Evolutionary conservation across 2,888 invertebrate genomes (phyloP), one percentile per base, ranked within the genome.

Genomic region (Nyleta sp.): DNA sequence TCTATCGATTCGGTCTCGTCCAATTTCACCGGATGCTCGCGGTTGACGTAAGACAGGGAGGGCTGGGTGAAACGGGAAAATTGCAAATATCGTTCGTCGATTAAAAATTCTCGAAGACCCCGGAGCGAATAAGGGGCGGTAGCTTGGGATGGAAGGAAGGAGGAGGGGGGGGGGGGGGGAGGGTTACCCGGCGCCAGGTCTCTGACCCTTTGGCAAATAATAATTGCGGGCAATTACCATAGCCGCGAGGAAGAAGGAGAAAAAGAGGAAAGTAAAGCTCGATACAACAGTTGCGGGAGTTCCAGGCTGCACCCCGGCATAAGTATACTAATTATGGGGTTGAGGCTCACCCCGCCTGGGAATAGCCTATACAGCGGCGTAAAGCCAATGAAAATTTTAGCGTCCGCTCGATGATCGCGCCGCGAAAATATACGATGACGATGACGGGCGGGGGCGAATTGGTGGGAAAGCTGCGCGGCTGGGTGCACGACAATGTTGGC

Each of bases 181-280:
- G 71, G 80, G 73, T 73, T 46, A 71, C 67, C 73, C 48, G 73
- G 62, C 68, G 71, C 65, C 64, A 64, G 82, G 82, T 84, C 84
- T 83, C 83, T 85, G 86, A 86, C 84, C 85, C 83, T 85, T 84
- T 83, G 84, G 84, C 83, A 80, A 85, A 85, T 84, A 85, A 85
- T 87, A 87, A 87, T 87, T 83, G 85, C 82, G 83, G 82, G 84
- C 86, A 88, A 88, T 89, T 89, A 88, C 85, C 80, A 81, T 84
- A 84, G 83, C 81, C 81, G 82, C 82, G 80, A 82, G 81, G 82
- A 84, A 82, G 84, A 83, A 82, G 70, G 75, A 78, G 74, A 75
- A 76, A 78, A 78, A 65, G 76, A 65, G 70, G 71, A 81, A 78
- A 73, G 62, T 77, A 74, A 64, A 78, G 78, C 70, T 78, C 77